Base-by-base conservation (phyloP, 2,888 invertebrate genomes). In the Scaptodrosophila latifasciaeformis region DNA sequence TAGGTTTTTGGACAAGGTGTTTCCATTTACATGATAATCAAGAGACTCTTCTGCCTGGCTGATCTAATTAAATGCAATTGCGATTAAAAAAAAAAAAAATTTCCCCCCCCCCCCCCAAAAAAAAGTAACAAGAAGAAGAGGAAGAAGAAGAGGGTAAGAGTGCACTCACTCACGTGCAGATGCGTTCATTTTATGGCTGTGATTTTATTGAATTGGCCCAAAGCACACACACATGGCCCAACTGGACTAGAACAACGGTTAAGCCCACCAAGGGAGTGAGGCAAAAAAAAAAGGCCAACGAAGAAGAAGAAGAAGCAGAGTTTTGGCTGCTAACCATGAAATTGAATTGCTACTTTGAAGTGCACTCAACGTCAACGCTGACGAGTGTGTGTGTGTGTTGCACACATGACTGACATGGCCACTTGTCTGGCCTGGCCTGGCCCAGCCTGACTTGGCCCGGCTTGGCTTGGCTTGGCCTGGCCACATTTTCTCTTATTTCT, bases 331-430 rank as follows among this genome's bases (percentile, higher is more conserved):
- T 65, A 67, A 71, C 78, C 79, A 80, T 79, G 78, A 79, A 79
- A 79, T 79, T 79, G 81, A 79, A 77, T 82, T 82, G 82, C 78
- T 81, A 80, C 79, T 79, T 79, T 79, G 79, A 79, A 82, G 79
- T 79, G 82, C 82, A 82, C 75, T 82, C 77, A 64, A 77, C 63
- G 68, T 63, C 64, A 40, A 31, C 27, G 3, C 54, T 49, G 48
- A 43, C 19, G 40, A 37, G 45, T 54, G 43, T 35, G 47, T 5
- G 24, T 65, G 74, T 74, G 63, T 62, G 55, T 65, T 77, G 80
- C 75, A 80, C 78, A 80, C 77, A 80, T 70, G 70, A 63, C 78
- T 80, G 75, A 1, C 63, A 49, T 65, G 67, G 57, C 70, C 77
- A 71, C 74, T 74, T 70, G 63, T 7, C 21, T n/a, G 18, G 12